Evolutionary conservation across 2,888 invertebrate genomes (phyloP), one percentile per base, ranked within the genome.

Genomic region (Chrysodeixis includens): DNA sequence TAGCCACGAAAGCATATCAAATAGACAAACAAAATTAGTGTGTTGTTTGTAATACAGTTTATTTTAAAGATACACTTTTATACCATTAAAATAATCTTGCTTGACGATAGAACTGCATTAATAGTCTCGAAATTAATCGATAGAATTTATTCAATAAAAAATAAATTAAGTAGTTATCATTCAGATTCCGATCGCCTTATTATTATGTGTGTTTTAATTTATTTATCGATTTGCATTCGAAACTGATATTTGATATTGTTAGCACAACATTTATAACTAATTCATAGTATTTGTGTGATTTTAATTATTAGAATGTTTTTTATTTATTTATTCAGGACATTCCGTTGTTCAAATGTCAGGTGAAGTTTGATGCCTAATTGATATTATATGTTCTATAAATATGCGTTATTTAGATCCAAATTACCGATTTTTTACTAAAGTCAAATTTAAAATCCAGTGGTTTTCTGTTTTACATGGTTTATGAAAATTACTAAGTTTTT

Each of bases 171-270:
- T 62, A 60, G 51, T 71, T 30, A 51, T 62, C 60, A 62, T 62
- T 78, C 55, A 69, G 52, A 56, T 35, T 56, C n/a, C 9, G 52
- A 9, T 14, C 35, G 40, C 56, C 26, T 49, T 54, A 61, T 10
- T 58, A 57, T 40, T 40, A 67, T 58, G 32, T 30, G 32, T 51
- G 44, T 64, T 54, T 35, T 55, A 62, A 69, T 76, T 68, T 75
- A 66, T 69, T 57, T 66, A 32, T 52, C 65, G 51, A 76, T 79
- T 79, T 58, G 58, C 30, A 72, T 78, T 57, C 58, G n/a, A 70
- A 74, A 71, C 22, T 60, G 66, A 51, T 69, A 67, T 78, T 72
- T 67, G 65, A 74, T 66, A 69, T 26, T 60, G 12, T 65, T 65
- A 70, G 61, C 40, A 66, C 54, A 54, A 14, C 56, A 56, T 66